These are phyloP conservation scores for Myrmecobius fasciatus DNA, from an alignment of 2,113 vertebrate genomes.

Conservation along the genomic window DNA sequence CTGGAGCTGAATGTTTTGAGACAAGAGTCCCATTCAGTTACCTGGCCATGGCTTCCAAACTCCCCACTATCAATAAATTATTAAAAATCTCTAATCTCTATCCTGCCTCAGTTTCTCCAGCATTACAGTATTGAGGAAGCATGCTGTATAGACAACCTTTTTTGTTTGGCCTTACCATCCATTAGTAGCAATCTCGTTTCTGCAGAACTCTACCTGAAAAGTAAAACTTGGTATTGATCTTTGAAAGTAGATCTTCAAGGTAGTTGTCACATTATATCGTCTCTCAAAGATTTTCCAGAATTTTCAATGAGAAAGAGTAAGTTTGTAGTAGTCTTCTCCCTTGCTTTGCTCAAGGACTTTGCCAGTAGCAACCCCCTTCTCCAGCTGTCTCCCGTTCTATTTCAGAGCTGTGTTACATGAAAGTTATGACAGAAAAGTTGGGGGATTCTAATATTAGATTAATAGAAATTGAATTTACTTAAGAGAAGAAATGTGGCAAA, in stretches of 20 bases:
- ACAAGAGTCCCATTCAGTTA: no score
- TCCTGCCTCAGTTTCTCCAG: no score
- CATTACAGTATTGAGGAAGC: background rate
- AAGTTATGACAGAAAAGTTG: background rate
- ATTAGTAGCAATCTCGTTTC: background rate
- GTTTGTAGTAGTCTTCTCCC: background rate
- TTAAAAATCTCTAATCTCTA: no score
- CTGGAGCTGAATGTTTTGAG: no score
- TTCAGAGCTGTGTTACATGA: background rate
- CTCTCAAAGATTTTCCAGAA: background rate
- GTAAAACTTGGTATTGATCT: background rate
- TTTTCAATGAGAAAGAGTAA: background rate
- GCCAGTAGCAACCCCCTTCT: background rate
- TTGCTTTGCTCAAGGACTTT: background rate
- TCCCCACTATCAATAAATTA: no score
- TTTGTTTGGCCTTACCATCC: background rate
- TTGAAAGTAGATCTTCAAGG: background rate
- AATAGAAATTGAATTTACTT: slow-evolving; percentile 1
- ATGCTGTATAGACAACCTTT: background rate
- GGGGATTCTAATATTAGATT: background rate
- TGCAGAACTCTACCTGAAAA: background rate
- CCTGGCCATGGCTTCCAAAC: no score
- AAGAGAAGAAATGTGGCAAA: slow-evolving; percentile 11
- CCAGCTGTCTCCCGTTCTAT: no score
- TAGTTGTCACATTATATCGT: background rate